Conservation (phyloP, 2,797 vertebrate species). For the Melanotaenia trifasciata region DNA sequence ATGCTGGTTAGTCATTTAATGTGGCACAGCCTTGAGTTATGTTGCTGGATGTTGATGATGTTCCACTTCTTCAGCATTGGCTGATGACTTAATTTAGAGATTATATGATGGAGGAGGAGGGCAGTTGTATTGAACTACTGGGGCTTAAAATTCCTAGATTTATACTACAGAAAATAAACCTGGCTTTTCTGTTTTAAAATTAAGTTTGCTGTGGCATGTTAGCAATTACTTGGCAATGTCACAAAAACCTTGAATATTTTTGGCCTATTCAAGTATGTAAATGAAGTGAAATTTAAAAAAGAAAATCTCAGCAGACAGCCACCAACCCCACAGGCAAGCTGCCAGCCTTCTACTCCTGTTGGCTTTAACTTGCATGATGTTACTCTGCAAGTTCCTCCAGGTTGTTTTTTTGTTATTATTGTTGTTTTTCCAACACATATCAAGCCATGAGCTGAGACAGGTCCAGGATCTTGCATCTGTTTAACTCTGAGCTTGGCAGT, state of each 20-base stretch:
- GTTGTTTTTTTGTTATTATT: constrained; percentile 13
- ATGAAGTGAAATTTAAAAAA: constrained; percentile 68
- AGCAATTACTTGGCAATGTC: constrained; percentile 63
- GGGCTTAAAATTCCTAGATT: constrained; percentile 26
- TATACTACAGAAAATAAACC: constrained; percentile 39
- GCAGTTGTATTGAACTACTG: constrained; percentile 39
- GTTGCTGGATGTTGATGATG: constrained; percentile 56
- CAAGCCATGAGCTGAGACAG: constrained; percentile 44
- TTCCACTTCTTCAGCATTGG: constrained; percentile 59
- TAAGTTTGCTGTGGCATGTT: constrained; percentile 33
- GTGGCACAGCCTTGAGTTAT: constrained; percentile 65
- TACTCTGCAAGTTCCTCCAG: constrained; percentile 39
- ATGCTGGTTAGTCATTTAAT: constrained; percentile 28
- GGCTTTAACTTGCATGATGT: constrained; percentile 40
- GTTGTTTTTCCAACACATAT: constrained; percentile 19
- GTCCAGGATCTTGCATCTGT: constrained; percentile 32
- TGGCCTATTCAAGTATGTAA: constrained; percentile 71
- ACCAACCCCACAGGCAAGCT: constrained; percentile 54
- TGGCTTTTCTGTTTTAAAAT: constrained; percentile 49
- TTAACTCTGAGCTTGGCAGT: constrained; percentile 18
- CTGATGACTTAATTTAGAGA: constrained; percentile 68
- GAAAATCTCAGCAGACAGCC: constrained; percentile 66
- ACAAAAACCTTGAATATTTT: constrained; percentile 56
- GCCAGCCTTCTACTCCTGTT: constrained; percentile 57
- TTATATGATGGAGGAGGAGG: constrained; percentile 43